These are phyloP conservation scores for Piezodorus guildinii DNA, from an alignment of 1,140 invertebrate genomes.

Conservation along the genomic window DNA sequence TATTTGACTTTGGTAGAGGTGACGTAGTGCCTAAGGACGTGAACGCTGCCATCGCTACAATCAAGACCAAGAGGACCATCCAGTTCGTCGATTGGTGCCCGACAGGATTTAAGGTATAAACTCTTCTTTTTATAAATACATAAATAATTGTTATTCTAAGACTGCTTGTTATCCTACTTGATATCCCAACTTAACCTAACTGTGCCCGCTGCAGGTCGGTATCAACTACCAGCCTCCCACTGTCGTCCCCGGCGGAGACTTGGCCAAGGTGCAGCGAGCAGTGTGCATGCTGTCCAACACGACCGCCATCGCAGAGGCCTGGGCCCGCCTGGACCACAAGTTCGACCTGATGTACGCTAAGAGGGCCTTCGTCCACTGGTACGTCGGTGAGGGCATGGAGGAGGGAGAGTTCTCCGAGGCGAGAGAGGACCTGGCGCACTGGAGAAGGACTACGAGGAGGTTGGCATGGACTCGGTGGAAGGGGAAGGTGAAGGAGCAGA, in stretches of 20 bases:
- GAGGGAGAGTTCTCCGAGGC: slow-evolving; percentile 55
- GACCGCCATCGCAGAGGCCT: slow-evolving; percentile 74
- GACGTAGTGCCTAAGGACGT: slow-evolving; percentile 57
- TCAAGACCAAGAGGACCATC: slow-evolving; percentile 52
- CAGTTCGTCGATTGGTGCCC: slow-evolving; percentile 54
- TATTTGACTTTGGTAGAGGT: slow-evolving; percentile 34
- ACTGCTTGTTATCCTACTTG: too few species aligned
- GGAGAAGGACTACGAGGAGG: slow-evolving; percentile 55
- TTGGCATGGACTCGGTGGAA: slow-evolving; percentile 47
- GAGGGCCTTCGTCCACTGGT: slow-evolving; percentile 34
- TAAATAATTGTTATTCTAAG: too few species aligned
- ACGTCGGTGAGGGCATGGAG: slow-evolving; percentile 50
- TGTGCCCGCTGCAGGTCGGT: slow-evolving; percentile 36
- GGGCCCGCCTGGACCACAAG: slow-evolving; percentile 57
- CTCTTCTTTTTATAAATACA: too few species aligned
- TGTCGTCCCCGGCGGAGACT: slow-evolving; percentile 64
- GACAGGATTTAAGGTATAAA: slow-evolving; percentile 43
- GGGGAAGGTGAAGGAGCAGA: slow-evolving; percentile 41
- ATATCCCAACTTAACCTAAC: not conserved
- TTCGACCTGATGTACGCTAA: slow-evolving; percentile 54
- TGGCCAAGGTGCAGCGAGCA: slow-evolving; percentile 72
- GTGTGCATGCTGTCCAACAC: slow-evolving; percentile 82
- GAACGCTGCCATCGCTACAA: slow-evolving; percentile 59
- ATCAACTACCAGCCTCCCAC: slow-evolving; percentile 81
- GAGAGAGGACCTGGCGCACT: slow-evolving; percentile 50